These are phyloP conservation scores for Brotula barbata DNA, from an alignment of 2,797 vertebrate genomes.

Conservation along the genomic window DNA sequence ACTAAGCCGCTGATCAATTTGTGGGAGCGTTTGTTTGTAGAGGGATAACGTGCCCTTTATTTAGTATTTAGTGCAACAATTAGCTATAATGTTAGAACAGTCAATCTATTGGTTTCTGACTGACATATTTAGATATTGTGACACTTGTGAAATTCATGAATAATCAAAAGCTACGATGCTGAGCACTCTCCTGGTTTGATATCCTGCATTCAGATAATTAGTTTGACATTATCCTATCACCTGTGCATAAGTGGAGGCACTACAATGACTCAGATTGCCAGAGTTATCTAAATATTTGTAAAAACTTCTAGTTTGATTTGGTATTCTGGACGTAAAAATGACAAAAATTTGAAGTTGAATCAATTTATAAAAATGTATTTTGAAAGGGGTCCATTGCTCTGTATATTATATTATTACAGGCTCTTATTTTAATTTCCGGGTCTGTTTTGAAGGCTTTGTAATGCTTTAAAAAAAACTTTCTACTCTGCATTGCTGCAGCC, in stretches of 20 bases:
- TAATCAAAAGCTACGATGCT: slow-evolving; percentile 56
- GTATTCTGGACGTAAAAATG: background rate
- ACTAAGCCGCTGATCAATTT: slow-evolving; percentile 21
- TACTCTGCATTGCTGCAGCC: too few species aligned
- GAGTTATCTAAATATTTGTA: slow-evolving; percentile 17
- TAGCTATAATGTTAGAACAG: slow-evolving; percentile 28
- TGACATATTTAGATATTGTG: slow-evolving; percentile 28
- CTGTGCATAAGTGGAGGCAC: slow-evolving; percentile 58
- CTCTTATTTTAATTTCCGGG: too few species aligned
- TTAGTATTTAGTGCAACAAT: slow-evolving; percentile 33
- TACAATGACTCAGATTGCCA: slow-evolving; percentile 30
- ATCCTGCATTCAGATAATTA: slow-evolving; percentile 65
- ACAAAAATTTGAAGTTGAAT: too few species aligned
- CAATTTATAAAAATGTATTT: too few species aligned
- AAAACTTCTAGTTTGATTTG: background rate
- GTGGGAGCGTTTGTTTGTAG: slow-evolving; percentile 14
- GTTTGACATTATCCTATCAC: slow-evolving; percentile 75
- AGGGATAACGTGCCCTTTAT: slow-evolving; percentile 25
- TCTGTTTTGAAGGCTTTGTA: too few species aligned
- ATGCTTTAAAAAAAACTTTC: too few species aligned
- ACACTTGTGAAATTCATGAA: slow-evolving; percentile 55
- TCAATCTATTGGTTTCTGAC: slow-evolving; percentile 15
- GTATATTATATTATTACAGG: too few species aligned
- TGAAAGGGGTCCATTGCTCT: too few species aligned
- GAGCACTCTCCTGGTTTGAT: slow-evolving; percentile 56